Percentiles rank a stretch among this genome's conserved stretches.
Evolutionary conservation across 92 coral and sea anemone genomes (phyloP).

Genomic region (Umimayanthus kanabou): DNA sequence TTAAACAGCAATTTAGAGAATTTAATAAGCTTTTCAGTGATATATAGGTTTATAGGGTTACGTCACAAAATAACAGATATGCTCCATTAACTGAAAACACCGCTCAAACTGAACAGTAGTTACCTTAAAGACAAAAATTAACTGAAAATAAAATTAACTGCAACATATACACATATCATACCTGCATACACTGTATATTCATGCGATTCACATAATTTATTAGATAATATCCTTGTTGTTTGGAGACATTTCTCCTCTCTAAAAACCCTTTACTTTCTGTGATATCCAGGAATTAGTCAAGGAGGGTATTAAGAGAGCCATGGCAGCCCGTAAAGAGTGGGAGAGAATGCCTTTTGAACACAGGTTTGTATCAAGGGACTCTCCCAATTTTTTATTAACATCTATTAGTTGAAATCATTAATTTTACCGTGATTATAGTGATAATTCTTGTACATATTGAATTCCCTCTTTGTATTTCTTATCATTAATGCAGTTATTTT

Average conservation of each 20-base stretch:
- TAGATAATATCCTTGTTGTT: neutral
- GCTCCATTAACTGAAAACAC: too few species aligned
- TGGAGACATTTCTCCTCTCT: neutral
- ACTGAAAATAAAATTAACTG: too few species aligned
- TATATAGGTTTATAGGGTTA: too few species aligned
- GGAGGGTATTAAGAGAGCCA: conserved; percentile 70
- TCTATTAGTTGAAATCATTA: neutral
- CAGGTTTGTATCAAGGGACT: conserved; percentile 52
- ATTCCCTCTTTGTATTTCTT: neutral
- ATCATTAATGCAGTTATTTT: neutral
- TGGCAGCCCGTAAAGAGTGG: conserved; percentile 92
- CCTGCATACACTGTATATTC: neutral
- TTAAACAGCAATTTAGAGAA: too few species aligned
- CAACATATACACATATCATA: too few species aligned
- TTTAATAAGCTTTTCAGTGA: too few species aligned
- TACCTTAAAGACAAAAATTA: too few species aligned
- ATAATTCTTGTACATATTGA: too few species aligned
- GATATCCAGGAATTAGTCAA: conserved; percentile 64
- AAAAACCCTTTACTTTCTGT: neutral
- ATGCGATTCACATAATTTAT: neutral
- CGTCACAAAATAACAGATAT: too few species aligned
- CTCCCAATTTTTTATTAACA: neutral
- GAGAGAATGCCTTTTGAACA: conserved; percentile 82
- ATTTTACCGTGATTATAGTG: too few species aligned
- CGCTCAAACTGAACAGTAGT: too few species aligned